Percentiles rank a stretch among this genome's conserved stretches.
Conservation (phyloP, 1,140 invertebrate genomes). For the Limonius californicus region DNA sequence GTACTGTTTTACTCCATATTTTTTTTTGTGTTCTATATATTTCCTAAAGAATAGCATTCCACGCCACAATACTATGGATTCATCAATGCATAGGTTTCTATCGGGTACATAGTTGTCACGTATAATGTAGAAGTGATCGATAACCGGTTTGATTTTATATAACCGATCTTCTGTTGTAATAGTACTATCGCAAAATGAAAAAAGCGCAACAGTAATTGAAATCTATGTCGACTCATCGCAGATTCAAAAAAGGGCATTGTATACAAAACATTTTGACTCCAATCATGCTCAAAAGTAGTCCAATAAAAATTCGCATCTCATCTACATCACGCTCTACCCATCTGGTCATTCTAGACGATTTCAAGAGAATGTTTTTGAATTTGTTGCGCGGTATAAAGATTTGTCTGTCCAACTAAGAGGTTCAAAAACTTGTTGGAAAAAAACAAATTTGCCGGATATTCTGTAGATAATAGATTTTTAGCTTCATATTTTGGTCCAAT, state of each 20-base stretch:
- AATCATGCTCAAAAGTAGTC: constrained; percentile 13
- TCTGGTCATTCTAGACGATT: constrained; percentile 14
- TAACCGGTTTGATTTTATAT: not conserved
- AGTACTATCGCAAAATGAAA: not conserved
- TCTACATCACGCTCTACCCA: constrained; percentile 15
- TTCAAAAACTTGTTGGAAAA: constrained; percentile 16
- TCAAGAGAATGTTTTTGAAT: constrained; percentile 15
- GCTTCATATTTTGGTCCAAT: not conserved
- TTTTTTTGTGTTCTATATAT: constrained; percentile 11
- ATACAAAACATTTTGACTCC: not conserved
- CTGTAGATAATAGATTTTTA: not conserved
- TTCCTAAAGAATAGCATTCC: constrained; percentile 6
- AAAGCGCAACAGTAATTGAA: not conserved
- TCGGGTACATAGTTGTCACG: constrained; percentile 30
- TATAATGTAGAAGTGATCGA: constrained; percentile 1
- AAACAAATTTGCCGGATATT: constrained; percentile 15
- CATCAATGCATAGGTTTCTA: constrained; percentile 31
- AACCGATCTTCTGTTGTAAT: not conserved
- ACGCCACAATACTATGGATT: constrained; percentile 32
- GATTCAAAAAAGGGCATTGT: not conserved
- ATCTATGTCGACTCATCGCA: not conserved
- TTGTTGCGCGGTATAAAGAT: constrained; percentile 19
- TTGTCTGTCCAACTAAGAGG: constrained; percentile 11
- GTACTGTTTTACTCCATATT: not conserved
- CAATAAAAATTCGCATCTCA: constrained; percentile 24